Evolutionary conservation across 2,797 vertebrate genomes (phyloP).

Genomic region (Lepidocolaptes lacrymiger): DNA sequence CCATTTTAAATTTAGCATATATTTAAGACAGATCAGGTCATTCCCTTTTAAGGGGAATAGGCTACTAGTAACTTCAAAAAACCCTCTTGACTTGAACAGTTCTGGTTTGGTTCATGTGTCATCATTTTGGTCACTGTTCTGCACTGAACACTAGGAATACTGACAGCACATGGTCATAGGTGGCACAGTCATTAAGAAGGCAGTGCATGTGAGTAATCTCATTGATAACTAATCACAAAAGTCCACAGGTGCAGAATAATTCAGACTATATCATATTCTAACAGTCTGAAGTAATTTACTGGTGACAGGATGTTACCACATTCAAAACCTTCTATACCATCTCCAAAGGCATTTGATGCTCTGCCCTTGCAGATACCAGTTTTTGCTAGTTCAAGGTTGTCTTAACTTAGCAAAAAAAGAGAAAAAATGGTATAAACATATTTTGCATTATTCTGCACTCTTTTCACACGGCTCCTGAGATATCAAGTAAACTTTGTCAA

Average conservation of each 20-base stretch:
- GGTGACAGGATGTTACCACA: background rate
- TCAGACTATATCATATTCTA: background rate
- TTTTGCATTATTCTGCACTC: background rate
- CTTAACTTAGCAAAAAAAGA: background rate
- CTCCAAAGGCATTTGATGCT: background rate
- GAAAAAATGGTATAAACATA: background rate
- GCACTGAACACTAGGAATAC: background rate
- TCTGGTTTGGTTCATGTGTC: background rate
- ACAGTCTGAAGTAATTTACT: background rate
- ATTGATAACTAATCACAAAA: background rate
- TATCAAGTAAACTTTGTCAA: background rate
- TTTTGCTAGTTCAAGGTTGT: background rate
- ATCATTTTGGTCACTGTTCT: background rate
- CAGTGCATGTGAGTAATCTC: background rate
- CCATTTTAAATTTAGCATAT: background rate
- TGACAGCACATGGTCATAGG: background rate
- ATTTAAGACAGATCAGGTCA: background rate
- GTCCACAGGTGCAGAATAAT: background rate
- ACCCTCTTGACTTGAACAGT: background rate
- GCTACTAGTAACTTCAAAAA: background rate
- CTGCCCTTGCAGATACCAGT: background rate
- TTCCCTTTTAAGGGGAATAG: background rate
- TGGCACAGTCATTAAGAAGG: background rate
- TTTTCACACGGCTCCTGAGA: background rate
- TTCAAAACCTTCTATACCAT: background rate